Evolutionary conservation across 2,888 invertebrate species (phyloP).

Genomic region (Trichopoda pennipes): DNA sequence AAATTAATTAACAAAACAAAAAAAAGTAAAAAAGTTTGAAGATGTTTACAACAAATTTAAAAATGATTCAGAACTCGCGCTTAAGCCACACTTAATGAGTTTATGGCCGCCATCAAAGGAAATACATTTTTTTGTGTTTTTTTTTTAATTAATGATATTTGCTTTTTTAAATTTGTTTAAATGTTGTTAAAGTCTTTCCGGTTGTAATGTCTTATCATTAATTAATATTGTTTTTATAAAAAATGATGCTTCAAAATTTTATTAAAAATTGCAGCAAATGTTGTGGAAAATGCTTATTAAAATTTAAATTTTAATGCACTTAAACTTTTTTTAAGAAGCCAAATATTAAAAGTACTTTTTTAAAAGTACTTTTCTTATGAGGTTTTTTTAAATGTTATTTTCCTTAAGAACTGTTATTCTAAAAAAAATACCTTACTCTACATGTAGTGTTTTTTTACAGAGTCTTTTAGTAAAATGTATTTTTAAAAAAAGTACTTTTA

Average conservation of each 20-base stretch:
- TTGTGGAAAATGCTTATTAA: background rate
- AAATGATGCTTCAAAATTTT: background rate
- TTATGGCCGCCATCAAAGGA: conserved; percentile 43
- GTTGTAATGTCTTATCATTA: conserved; percentile 8
- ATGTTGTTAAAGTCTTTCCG: conserved; percentile 28
- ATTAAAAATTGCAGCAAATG: background rate
- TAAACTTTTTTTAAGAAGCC: background rate
- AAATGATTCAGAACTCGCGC: conserved; percentile 29
- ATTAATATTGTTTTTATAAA: background rate
- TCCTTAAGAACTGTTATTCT: no score
- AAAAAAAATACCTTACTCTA: no score
- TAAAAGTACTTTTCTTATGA: background rate
- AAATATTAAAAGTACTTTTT: background rate
- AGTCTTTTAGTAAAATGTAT: no score
- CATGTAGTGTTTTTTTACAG: no score
- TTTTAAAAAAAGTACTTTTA: no score
- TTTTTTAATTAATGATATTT: conserved; percentile 16
- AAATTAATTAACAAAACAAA: no score
- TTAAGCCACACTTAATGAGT: conserved; percentile 13
- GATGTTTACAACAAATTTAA: conserved; percentile 19
- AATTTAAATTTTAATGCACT: background rate
- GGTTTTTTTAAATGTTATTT: no score
- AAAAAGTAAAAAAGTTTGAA: no score
- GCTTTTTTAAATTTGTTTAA: background rate
- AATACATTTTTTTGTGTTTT: background rate